Evolutionary conservation across 2,113 vertebrate genomes (phyloP).

Genomic region (Mesitornis unicolor): DNA sequence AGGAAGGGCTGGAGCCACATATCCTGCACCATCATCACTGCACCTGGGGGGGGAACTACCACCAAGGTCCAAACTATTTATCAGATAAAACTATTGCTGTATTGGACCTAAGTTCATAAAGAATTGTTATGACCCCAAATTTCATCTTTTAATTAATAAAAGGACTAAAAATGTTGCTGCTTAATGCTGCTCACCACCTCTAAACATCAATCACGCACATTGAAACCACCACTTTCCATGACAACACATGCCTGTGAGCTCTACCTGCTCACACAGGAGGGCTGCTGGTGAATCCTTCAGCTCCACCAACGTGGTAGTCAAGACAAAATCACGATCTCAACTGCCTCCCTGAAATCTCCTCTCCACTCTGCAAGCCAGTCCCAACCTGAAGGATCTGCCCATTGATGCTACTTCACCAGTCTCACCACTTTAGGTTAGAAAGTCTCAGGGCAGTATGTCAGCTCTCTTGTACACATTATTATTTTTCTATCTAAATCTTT

Average conservation of each 20-base stretch:
- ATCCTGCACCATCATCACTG: not conserved
- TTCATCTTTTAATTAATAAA: not conserved
- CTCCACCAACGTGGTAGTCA: not conserved
- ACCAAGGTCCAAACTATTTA: not conserved
- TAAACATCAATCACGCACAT: accelerated
- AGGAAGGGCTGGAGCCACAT: not conserved
- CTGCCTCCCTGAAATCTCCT: not conserved
- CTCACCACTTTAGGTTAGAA: not conserved
- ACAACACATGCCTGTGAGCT: not conserved
- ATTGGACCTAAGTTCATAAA: not conserved
- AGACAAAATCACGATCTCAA: accelerated
- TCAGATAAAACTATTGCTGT: not conserved
- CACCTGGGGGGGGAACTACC: not conserved
- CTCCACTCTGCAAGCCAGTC: not conserved
- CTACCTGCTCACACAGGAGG: not conserved
- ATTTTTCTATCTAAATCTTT: slow-evolving; percentile 36
- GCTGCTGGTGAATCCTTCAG: not conserved
- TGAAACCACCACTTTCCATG: not conserved
- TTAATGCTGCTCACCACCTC: not conserved
- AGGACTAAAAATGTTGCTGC: not conserved
- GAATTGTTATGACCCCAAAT: not conserved
- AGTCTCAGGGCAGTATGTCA: not conserved
- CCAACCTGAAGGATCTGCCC: not conserved
- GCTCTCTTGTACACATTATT: not conserved
- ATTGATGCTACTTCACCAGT: not conserved